Evolutionary conservation across 2,797 vertebrate genomes (phyloP), one percentile per base, ranked within the genome.

Genomic region (Hylomyscus alleni): DNA sequence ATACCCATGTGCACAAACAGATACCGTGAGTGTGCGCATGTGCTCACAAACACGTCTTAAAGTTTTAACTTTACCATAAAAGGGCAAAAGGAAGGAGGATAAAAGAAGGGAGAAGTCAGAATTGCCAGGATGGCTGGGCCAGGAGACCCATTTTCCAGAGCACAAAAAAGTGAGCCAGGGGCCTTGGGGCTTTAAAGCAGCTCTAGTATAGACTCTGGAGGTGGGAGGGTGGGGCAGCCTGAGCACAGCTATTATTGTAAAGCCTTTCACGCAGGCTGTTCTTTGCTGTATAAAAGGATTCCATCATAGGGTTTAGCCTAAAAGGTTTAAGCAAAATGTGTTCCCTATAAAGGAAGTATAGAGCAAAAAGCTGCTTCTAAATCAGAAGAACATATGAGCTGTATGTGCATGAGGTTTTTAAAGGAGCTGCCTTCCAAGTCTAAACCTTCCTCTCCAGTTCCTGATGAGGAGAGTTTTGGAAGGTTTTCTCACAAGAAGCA

Each of bases 321-420:
- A 95, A 97, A 96, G 82, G 9, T n/a, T 94, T 89, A 94, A 94
- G 50, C 56, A 95, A 95, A 94, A 84, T 93, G 37, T 77, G 26
- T 94, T 97, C 72, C 40, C 31, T 90, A 54, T 7, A 88, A 90
- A 91, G 52, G 50, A 54, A 97, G 73, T 95, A 47, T 15, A 85
- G 60, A 83, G 50, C 50, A 26, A 95, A 78, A 81, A 54, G n/a
- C 17, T 78, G 34, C 62, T 93, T 90, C 93, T 58, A 94, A 96
- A 93, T 20, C 88, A 84, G 81, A 94, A 92, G 75, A 94, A 85
- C 50, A 82, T 17, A 11, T 8, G 54, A 94, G 34, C 22, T 83
- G 13, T 37, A 31, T 29, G 14, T 73, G 31, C 19, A 24, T 34
- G 44, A 2, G 75, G 29, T 37, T 90, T 52, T 90, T n/a, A 80